phyloP scores from a whole-genome alignment of 2,113 vertebrate genomes.

The Rhinopithecus roxellana region DNA sequence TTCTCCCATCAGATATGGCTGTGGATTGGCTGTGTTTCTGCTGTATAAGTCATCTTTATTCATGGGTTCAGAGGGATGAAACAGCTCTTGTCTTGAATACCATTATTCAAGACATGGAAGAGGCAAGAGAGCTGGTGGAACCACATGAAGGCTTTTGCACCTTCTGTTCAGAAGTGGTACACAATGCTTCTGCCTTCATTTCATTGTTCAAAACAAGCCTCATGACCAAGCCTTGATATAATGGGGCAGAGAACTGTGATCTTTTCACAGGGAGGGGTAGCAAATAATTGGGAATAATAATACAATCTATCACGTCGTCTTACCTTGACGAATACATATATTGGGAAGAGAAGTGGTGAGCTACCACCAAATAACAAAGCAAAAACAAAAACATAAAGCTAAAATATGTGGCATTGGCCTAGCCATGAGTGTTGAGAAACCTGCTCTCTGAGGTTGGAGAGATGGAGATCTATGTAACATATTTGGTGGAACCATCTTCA shows the following conservation, averaged over 20 bases:
- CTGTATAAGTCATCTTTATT: background rate
- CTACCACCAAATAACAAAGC: background rate
- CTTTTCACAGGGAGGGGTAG: background rate
- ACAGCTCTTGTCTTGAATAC: background rate
- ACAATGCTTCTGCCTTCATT: background rate
- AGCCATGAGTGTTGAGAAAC: background rate
- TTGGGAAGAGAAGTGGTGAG: background rate
- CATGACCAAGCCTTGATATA: background rate
- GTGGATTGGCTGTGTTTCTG: background rate
- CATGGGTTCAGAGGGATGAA: background rate
- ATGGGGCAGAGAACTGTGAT: background rate
- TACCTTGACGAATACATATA: background rate
- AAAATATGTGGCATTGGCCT: background rate
- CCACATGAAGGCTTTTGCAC: background rate
- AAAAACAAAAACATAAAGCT: background rate
- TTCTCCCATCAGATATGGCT: background rate
- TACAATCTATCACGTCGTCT: background rate
- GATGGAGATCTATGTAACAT: background rate
- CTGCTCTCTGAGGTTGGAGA: background rate
- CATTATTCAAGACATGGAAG: background rate
- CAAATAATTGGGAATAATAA: background rate
- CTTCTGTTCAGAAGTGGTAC: background rate
- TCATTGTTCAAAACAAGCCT: background rate
- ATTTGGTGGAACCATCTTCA: background rate
- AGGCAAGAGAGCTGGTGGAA: background rate